Conservation (phyloP, 2,113 vertebrate genomes). For the Zosterops lateralis region DNA sequence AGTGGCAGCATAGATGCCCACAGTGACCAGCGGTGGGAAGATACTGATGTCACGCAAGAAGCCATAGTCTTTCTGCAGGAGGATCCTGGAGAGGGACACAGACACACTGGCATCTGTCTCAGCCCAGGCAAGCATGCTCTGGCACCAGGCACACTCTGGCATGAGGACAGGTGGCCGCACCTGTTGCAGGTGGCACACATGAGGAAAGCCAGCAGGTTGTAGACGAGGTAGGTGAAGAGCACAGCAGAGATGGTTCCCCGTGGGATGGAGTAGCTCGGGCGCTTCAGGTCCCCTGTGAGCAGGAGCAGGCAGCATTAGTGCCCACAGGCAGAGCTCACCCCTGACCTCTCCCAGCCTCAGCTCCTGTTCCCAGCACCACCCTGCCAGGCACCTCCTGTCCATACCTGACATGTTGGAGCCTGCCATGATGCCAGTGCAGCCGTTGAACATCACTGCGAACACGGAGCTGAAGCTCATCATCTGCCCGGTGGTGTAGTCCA, state of each 20-base stretch:
- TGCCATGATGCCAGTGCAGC: conserved; percentile 44
- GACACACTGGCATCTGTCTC: accelerated
- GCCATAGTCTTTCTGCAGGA: conserved; percentile 86
- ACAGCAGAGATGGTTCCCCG: conserved; percentile 88
- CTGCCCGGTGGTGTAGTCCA: conserved; percentile 19
- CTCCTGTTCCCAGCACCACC: background rate
- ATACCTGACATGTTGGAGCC: conserved; percentile 48
- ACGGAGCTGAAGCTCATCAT: conserved; percentile 36
- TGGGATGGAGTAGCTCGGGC: conserved; percentile 87
- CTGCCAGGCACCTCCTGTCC: background rate
- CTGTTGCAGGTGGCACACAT: conserved; percentile 87
- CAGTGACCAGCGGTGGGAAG: conserved; percentile 81
- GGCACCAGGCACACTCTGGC: background rate
- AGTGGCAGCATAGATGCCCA: conserved; percentile 87
- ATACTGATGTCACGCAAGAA: conserved; percentile 87
- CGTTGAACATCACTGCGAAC: conserved; percentile 15
- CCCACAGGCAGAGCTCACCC: background rate
- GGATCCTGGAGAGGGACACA: conserved; percentile 55
- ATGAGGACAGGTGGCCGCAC: background rate
- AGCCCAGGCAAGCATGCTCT: background rate
- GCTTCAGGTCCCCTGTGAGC: conserved; percentile 83
- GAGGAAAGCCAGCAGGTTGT: conserved; percentile 81
- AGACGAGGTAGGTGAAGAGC: conserved; percentile 89
- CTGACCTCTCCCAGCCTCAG: background rate
- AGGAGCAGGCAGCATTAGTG: background rate